A percentile compares a stretch with the other conserved stretches of the same genome.
These are phyloP conservation scores for Gastrophryne carolinensis DNA, from an alignment of 2,797 vertebrate species.

Conservation along the genomic window DNA sequence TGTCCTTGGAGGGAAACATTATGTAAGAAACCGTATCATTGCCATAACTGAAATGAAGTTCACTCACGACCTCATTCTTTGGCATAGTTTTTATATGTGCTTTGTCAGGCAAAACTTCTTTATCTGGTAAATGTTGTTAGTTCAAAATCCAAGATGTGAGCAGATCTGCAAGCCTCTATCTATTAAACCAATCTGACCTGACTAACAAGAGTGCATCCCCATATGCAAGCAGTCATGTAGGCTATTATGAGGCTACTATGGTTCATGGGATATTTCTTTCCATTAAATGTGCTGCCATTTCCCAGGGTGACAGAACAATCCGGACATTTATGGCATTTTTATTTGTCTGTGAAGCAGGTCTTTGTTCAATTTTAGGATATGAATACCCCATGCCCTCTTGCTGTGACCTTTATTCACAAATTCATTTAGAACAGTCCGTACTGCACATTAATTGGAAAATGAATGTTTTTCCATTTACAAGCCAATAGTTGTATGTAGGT, in stretches of 20 bases:
- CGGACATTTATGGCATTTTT: slow-evolving; percentile 24
- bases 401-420: slow-evolving; percentile 43
- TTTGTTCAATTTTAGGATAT: slow-evolving; percentile 37
- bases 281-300: slow-evolving; percentile 5
- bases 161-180: no score
- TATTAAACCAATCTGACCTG: no score
- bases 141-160: no score
- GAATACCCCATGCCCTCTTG: slow-evolving; percentile 31
- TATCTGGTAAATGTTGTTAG: no score
- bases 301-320: slow-evolving; percentile 43
- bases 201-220: background rate
- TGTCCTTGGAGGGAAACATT: no score
- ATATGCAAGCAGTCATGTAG: background rate
- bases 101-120: no score
- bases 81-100: no score
- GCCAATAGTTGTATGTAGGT: no score
- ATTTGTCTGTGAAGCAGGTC: slow-evolving; percentile 30
- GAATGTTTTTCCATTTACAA: slow-evolving; percentile 5
- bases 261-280: slow-evolving; percentile 23
- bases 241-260: background rate
- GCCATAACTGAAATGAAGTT: no score
- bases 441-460: background rate
- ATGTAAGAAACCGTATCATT: no score
- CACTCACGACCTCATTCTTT: no score
- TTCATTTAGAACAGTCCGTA: slow-evolving; percentile 17